phyloP scores from a whole-genome alignment of 2,797 vertebrate species.

The Enteromius viviparus region DNA sequence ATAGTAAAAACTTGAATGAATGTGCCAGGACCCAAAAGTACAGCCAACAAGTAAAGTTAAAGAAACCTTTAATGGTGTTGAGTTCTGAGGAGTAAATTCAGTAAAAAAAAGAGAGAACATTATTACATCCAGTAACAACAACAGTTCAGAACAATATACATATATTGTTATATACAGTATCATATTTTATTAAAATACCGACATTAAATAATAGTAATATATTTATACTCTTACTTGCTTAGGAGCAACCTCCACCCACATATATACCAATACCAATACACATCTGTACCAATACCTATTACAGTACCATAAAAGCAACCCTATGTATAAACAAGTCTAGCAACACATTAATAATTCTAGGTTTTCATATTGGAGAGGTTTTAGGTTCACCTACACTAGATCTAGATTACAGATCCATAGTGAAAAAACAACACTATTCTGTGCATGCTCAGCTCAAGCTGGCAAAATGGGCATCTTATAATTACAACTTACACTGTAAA shows the following conservation, averaged over 20 bases:
- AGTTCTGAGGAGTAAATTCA: slow-evolving; percentile 58
- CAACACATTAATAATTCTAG: slow-evolving; percentile 34
- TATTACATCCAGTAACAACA: slow-evolving; percentile 61
- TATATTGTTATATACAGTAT: slow-evolving; percentile 67
- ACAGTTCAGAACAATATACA: slow-evolving; percentile 65
- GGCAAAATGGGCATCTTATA: slow-evolving; percentile 23
- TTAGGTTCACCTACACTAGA: slow-evolving; percentile 16
- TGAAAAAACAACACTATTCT: slow-evolving; percentile 25
- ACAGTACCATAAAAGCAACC: slow-evolving; percentile 53
- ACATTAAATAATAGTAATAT: slow-evolving; percentile 86
- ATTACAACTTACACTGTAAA: slow-evolving; percentile 5
- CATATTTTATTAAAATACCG: slow-evolving; percentile 78
- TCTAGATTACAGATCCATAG: slow-evolving; percentile 15
- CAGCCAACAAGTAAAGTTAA: slow-evolving; percentile 48
- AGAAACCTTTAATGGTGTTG: slow-evolving; percentile 73
- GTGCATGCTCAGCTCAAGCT: slow-evolving; percentile 13
- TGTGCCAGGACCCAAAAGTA: background rate
- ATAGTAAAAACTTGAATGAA: background rate
- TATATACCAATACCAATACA: slow-evolving; percentile 3
- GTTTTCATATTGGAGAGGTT: slow-evolving; percentile 21
- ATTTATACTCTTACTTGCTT: slow-evolving; percentile 35
- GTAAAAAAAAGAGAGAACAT: slow-evolving; percentile 66
- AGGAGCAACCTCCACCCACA: slow-evolving; percentile 45
- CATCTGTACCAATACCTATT: slow-evolving; percentile 37
- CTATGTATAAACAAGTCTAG: slow-evolving; percentile 31